These are phyloP conservation scores for Eudyptes chrysolophus DNA, from an alignment of 2,113 vertebrate genomes.

Conservation along the genomic window DNA sequence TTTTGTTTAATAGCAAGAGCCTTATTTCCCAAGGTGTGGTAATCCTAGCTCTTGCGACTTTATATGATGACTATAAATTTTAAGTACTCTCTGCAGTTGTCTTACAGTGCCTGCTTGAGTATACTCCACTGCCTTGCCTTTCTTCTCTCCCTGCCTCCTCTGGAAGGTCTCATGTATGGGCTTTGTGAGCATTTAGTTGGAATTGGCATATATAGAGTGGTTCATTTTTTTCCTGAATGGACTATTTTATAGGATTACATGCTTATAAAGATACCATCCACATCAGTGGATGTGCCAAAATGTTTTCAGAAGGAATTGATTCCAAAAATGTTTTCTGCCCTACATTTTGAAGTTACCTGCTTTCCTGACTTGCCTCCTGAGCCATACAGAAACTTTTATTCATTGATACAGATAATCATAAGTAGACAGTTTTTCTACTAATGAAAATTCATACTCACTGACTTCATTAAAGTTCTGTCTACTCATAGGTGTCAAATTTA, in stretches of 20 bases:
- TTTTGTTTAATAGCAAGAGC: neutral
- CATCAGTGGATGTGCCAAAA: neutral
- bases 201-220: rapidly evolving
- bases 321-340: neutral
- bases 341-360: neutral
- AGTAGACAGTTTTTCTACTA: neutral
- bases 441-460: neutral
- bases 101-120: neutral
- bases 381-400: neutral
- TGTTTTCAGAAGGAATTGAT: neutral
- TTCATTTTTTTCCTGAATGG: neutral
- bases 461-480: neutral
- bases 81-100: neutral
- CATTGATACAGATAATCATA: neutral
- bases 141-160: neutral
- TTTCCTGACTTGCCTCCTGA: neutral
- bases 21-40: neutral
- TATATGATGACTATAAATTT: neutral
- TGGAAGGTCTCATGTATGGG: neutral
- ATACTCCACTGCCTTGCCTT: neutral
- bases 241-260: neutral
- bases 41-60: neutral
- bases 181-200: neutral
- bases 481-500: neutral
- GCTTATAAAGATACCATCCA: neutral